A percentile compares a stretch with the other conserved stretches of the same genome.
phyloP scores from a whole-genome alignment of 2,888 invertebrate species.

The Ophioninae sp. region DNA sequence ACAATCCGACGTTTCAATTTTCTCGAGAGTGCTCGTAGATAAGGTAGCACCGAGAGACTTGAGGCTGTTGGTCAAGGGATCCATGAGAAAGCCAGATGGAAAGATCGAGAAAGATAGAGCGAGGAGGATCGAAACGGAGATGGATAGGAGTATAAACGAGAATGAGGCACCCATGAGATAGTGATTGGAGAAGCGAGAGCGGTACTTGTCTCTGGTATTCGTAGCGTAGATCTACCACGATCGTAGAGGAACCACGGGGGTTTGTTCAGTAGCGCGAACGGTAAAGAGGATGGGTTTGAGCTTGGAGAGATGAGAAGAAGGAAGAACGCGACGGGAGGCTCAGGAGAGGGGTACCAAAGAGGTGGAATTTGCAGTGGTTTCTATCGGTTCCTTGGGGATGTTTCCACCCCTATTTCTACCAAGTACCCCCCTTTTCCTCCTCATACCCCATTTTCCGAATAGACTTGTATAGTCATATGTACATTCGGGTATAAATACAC shows the following conservation, averaged over 20 bases:
- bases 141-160: slow-evolving; percentile 40
- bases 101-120: slow-evolving; percentile 35
- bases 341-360: slow-evolving; percentile 68
- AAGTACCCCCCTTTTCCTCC: slow-evolving; percentile 73
- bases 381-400: slow-evolving; percentile 80
- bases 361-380: slow-evolving; percentile 74
- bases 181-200: slow-evolving; percentile 36
- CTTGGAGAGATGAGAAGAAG: neutral
- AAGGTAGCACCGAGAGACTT: slow-evolving; percentile 45
- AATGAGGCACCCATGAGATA: slow-evolving; percentile 44
- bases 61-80: slow-evolving; percentile 39
- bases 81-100: slow-evolving; percentile 31
- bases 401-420: slow-evolving; percentile 78
- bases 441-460: slow-evolving; percentile 73
- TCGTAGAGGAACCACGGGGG: slow-evolving; percentile 75
- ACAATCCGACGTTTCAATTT: slow-evolving; percentile 46
- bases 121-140: slow-evolving; percentile 37
- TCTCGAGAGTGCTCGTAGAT: slow-evolving; percentile 60
- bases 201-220: slow-evolving; percentile 42
- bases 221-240: slow-evolving; percentile 68
- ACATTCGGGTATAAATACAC: neutral
- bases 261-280: slow-evolving; percentile 62
- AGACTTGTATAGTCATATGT: slow-evolving; percentile 64
- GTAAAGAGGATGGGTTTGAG: slow-evolving; percentile 40
- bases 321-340: neutral